Conservation (phyloP, 92 coral and sea anemone species). For the Plumapathes pennacea region DNA sequence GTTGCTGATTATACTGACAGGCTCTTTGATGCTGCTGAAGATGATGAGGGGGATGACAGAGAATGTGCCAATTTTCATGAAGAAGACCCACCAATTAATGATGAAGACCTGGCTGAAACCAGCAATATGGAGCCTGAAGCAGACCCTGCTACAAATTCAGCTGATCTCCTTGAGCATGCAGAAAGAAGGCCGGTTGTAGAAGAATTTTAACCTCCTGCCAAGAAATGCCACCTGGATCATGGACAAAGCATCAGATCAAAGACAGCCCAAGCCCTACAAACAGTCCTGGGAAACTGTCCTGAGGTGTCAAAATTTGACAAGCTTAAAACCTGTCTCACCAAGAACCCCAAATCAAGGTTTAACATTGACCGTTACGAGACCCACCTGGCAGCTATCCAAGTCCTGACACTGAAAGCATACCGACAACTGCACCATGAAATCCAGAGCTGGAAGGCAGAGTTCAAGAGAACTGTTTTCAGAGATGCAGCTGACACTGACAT, state of each 20-base stretch:
- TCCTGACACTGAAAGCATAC: slow-evolving; percentile 35
- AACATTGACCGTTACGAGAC: slow-evolving; percentile 37
- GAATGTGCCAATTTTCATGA: slow-evolving; percentile 1
- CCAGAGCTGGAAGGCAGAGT: slow-evolving; percentile 14
- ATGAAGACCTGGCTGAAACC: neutral
- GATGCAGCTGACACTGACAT: slow-evolving; percentile 1
- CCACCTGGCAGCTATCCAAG: slow-evolving; percentile 32
- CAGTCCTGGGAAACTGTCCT: slow-evolving; percentile 25
- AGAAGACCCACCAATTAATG: slow-evolving; percentile 1
- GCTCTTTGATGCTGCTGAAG: neutral
- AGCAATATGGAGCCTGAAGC: slow-evolving; percentile 2
- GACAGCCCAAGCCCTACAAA: slow-evolving; percentile 32
- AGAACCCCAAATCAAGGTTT: slow-evolving; percentile 39
- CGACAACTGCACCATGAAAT: slow-evolving; percentile 13
- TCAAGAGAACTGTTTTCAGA: slow-evolving; percentile 1
- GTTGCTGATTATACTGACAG: neutral
- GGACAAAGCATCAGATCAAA: too few relatives aligned
- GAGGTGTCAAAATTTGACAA: slow-evolving; percentile 36
- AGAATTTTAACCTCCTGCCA: slow-evolving; percentile 3
- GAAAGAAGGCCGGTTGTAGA: slow-evolving; percentile 6
- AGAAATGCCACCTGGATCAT: neutral
- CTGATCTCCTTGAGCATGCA: too few relatives aligned
- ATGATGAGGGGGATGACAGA: neutral
- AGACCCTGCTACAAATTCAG: neutral
- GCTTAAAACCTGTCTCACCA: slow-evolving; percentile 8